phyloP scores from a whole-genome alignment of 2,888 invertebrate species.

The Sminthurinus aureus region DNA sequence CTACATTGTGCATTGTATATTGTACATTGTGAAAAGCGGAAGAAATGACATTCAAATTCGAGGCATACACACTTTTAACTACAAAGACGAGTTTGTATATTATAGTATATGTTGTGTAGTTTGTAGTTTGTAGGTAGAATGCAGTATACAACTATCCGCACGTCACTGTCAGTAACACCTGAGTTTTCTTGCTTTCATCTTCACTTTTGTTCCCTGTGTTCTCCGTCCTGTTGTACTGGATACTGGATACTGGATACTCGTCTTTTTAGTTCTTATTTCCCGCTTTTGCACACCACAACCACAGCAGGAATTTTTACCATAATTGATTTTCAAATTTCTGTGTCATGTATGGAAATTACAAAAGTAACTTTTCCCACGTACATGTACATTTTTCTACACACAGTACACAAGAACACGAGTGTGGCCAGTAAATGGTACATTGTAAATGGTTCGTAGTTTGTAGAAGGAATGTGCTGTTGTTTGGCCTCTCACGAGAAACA shows the following conservation, averaged over 20 bases:
- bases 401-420: too few species aligned
- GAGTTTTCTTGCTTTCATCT: not conserved
- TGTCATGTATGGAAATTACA: not conserved
- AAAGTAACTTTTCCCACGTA: not conserved
- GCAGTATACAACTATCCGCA: not conserved
- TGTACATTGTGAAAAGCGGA: too few species aligned
- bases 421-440: too few species aligned
- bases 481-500: not conserved
- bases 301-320: too few species aligned
- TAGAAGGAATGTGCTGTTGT: not conserved
- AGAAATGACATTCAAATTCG: slow-evolving; percentile 23
- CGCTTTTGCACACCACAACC: too few species aligned
- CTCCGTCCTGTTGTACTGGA: not conserved
- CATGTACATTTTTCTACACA: too few species aligned
- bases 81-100: not conserved
- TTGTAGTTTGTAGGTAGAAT: not conserved
- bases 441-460: too few species aligned
- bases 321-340: too few species aligned
- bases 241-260: too few species aligned
- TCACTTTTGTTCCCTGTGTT: not conserved
- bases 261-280: too few species aligned
- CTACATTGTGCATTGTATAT: too few species aligned
- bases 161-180: slow-evolving; percentile 7
- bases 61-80: slow-evolving; percentile 10
- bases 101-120: not conserved